Evolutionary conservation across 1,140 invertebrate species (phyloP).

Genomic region (Drosophila erecta): DNA sequence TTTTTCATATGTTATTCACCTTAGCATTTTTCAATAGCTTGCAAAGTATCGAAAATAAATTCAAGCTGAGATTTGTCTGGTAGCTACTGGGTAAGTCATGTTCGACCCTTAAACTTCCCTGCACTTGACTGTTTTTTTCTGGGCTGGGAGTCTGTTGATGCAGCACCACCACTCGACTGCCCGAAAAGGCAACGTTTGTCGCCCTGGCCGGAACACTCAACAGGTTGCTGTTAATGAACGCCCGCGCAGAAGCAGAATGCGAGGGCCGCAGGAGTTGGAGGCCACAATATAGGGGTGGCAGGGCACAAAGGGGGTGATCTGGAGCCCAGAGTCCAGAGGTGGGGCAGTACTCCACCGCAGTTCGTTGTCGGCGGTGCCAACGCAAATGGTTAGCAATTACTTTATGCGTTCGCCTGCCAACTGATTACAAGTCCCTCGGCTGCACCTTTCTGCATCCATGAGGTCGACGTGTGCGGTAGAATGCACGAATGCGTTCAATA

Average conservation of each 20-base stretch:
- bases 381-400: constrained; percentile 82
- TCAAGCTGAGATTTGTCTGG: background rate
- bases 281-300: background rate
- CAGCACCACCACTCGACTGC: constrained; percentile 20
- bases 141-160: background rate
- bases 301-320: background rate
- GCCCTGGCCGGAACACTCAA: constrained; percentile 70
- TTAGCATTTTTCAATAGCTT: no score
- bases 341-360: constrained; percentile 31
- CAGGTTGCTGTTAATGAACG: constrained; percentile 82
- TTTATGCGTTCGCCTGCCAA: constrained; percentile 82
- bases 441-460: constrained; percentile 40
- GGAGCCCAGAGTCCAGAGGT: background rate
- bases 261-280: constrained; percentile 5
- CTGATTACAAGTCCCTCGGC: constrained; percentile 78
- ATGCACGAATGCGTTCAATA: constrained; percentile 82
- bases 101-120: background rate
- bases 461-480: constrained; percentile 76
- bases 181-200: constrained; percentile 79
- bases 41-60: background rate
- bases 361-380: constrained; percentile 69
- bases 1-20: no score
- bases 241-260: constrained; percentile 57
- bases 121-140: constrained; percentile 6
- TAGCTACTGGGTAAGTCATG: background rate